Base-by-base conservation (phyloP, 2,888 invertebrate species). In the Oegoconia quadripuncta region DNA sequence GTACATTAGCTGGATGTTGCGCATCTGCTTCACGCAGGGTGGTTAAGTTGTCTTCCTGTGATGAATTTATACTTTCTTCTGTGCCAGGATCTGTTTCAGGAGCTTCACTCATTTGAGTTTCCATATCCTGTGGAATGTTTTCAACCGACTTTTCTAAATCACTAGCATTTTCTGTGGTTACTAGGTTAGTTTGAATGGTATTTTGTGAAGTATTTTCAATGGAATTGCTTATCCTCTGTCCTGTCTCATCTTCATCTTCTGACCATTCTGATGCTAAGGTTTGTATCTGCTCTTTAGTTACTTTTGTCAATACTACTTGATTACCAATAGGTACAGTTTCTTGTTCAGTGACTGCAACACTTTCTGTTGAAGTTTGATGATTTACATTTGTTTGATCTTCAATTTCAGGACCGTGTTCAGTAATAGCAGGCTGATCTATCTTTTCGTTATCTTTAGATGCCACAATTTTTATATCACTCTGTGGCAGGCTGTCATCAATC, bases 111-210 rank as follows among this genome's bases (percentile, higher is more conserved):
- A 68, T 50, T 49, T 79, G 75, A 39, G 77, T 87, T 38, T 89
- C 80, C 39, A 87, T 72, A 63, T 86, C 83, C 40, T 81, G 70
- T 58, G 82, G 76, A 46, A 87, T 87, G 48, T 84, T 87, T 65
- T 88, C 86, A 46, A 87, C 78, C 11, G 86, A 76, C 62, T 86
- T 86, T 61, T 84, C 84, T 31, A 77, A 23, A 44, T 75, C 73
- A 12, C 41, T 27, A 50, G 37, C 14, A 14, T 18, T 17, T 45
- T 59, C 52, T n/a, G 36, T 29, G 25, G 49, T 39, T 30, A 41
- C 28, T 17, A 40, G 11, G 9, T 42, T 37, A 26, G 34, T 36
- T 34, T 44, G 38, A n/a, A 29, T 34, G 17, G 17, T 29, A 18
- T 34, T 12, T n/a, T 41, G 20, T 1, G 25, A 14, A 33, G 12